phyloP scores from a whole-genome alignment of 2,797 vertebrate genomes.

The Crossoptilon crossoptilon region DNA sequence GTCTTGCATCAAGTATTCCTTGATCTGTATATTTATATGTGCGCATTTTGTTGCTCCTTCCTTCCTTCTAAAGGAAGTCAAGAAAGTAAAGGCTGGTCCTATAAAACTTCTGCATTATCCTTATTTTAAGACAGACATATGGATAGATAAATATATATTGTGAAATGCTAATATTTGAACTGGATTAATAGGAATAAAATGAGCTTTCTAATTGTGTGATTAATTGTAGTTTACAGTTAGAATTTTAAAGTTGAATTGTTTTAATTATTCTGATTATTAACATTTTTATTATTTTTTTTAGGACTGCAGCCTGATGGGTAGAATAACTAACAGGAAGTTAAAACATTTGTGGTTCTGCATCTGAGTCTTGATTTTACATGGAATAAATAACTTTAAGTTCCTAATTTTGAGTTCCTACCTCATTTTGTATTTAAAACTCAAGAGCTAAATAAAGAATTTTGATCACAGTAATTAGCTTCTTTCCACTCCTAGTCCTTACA shows the following conservation, averaged over 20 bases:
- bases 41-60: neutral
- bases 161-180: neutral
- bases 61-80: neutral
- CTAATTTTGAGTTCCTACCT: neutral
- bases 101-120: neutral
- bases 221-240: neutral
- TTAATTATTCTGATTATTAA: neutral
- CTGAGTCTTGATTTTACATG: slow-evolving; percentile 1
- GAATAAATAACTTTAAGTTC: neutral
- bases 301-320: neutral
- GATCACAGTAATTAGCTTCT: neutral
- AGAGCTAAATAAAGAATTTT: neutral
- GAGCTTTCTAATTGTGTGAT: neutral
- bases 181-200: neutral
- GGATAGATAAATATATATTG: neutral
- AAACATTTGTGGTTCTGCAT: neutral
- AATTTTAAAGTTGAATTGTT: neutral
- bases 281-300: neutral
- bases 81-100: neutral
- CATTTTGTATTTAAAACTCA: neutral
- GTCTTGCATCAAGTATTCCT: neutral
- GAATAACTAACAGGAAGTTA: neutral
- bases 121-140: neutral
- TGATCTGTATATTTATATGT: neutral
- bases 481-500: neutral